Evolutionary conservation across 2,888 invertebrate genomes (phyloP).

Genomic region (Eristalinus sepulchralis): DNA sequence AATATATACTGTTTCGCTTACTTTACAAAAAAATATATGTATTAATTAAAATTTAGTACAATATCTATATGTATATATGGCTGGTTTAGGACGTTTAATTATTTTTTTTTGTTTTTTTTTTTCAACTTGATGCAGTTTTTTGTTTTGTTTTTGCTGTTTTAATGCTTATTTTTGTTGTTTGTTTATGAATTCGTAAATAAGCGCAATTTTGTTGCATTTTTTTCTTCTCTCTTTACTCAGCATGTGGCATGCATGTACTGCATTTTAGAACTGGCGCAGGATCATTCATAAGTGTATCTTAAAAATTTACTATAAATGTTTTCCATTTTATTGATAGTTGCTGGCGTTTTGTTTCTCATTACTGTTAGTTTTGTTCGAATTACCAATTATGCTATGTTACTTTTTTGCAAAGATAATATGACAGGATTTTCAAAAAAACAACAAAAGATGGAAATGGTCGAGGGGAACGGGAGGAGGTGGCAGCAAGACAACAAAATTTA

Average conservation of each 20-base stretch:
- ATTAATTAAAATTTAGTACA: slow-evolving; percentile 49
- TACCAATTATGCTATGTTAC: slow-evolving; percentile 63
- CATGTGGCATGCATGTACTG: not conserved
- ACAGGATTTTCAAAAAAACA: not conserved
- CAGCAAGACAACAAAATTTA: not conserved
- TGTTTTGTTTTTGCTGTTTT: slow-evolving; percentile 22
- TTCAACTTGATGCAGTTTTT: slow-evolving; percentile 26
- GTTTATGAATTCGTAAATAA: slow-evolving; percentile 38
- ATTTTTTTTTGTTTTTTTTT: slow-evolving; percentile 33
- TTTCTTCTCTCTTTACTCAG: not conserved
- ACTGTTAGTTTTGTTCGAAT: slow-evolving; percentile 34
- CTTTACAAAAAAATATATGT: slow-evolving; percentile 59
- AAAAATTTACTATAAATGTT: slow-evolving; percentile 13
- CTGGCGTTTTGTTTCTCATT: not conserved
- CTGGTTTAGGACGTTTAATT: slow-evolving; percentile 65
- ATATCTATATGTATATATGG: slow-evolving; percentile 53
- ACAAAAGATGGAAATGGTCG: not conserved
- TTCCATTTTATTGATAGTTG: not conserved
- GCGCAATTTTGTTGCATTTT: slow-evolving; percentile 12
- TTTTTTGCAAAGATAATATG: slow-evolving; percentile 1
- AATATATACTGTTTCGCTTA: slow-evolving; percentile 64
- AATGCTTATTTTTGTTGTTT: not conserved
- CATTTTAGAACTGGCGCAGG: not conserved
- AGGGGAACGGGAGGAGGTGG: no score
- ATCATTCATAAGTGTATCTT: slow-evolving; percentile 26